phyloP scores from a whole-genome alignment of 2,113 vertebrate species.

The Rhinolophus sinicus region DNA sequence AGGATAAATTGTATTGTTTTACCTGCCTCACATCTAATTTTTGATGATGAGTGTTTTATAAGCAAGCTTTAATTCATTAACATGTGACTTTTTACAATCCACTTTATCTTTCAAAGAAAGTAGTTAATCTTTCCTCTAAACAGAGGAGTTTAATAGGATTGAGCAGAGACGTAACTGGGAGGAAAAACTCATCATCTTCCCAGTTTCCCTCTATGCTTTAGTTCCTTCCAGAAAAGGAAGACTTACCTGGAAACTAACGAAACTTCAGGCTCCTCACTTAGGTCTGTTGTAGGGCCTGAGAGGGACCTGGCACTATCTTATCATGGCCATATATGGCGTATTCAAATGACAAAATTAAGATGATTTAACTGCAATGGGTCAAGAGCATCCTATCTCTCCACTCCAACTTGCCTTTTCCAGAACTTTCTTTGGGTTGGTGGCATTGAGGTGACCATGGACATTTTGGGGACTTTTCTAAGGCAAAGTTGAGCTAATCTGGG shows the following conservation, averaged over 20 bases:
- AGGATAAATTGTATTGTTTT: neutral
- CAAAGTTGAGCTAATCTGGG: neutral
- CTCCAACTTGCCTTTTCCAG: neutral
- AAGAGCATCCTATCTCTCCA: neutral
- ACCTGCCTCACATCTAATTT: constrained; percentile 32
- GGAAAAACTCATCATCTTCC: neutral
- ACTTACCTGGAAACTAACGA: neutral
- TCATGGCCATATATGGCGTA: rapidly evolving
- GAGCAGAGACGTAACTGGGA: neutral
- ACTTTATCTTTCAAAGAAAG: constrained; percentile 10
- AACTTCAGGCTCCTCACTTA: too few species aligned
- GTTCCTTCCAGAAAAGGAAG: neutral
- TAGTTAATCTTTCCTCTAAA: neutral
- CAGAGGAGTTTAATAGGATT: neutral
- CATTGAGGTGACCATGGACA: neutral
- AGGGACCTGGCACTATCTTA: rapidly evolving
- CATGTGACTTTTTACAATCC: neutral
- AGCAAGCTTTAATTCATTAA: constrained; percentile 30
- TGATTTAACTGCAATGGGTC: neutral
- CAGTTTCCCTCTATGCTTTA: neutral
- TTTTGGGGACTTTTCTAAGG: neutral
- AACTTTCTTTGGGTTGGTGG: neutral
- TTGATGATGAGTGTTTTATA: constrained; percentile 46
- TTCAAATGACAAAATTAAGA: neutral
- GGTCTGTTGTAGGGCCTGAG: neutral